Evolutionary conservation across 2,797 vertebrate species (phyloP).

Genomic region (Paratrypauchen microcephalus): DNA sequence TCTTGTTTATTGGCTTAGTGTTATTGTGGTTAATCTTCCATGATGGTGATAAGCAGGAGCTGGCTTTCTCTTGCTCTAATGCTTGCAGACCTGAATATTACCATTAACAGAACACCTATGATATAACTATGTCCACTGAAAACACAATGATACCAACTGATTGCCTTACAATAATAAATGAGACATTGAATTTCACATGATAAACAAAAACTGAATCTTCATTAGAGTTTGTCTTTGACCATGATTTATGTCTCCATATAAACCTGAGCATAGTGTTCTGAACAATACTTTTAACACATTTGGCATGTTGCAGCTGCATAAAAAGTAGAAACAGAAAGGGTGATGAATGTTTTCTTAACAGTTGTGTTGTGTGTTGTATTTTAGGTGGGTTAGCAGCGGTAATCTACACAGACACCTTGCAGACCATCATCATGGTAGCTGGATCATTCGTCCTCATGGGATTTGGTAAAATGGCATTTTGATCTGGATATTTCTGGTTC

Average conservation of each 20-base stretch:
- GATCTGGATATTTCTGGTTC: neutral
- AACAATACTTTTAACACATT: no score
- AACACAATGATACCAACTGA: neutral
- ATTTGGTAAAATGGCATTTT: slow-evolving; percentile 79
- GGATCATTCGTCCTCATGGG: slow-evolving; percentile 92
- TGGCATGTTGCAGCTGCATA: no score
- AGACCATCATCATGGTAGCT: slow-evolving; percentile 91
- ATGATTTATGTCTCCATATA: no score
- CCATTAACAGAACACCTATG: slow-evolving; percentile 10
- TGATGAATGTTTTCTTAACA: no score
- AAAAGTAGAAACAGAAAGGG: no score
- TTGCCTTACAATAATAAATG: no score
- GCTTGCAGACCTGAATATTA: slow-evolving; percentile 23
- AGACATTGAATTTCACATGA: no score
- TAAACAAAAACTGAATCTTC: no score
- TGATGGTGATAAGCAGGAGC: slow-evolving; percentile 57
- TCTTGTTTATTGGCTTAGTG: slow-evolving; percentile 41
- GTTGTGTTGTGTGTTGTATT: slow-evolving; percentile 5
- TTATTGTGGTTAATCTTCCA: slow-evolving; percentile 55
- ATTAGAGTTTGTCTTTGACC: no score
- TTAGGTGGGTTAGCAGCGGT: slow-evolving; percentile 93
- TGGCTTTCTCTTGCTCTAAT: slow-evolving; percentile 40
- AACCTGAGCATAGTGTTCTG: no score
- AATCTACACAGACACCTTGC: slow-evolving; percentile 96
- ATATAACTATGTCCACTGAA: slow-evolving; percentile 1